Evolutionary conservation across 2,113 vertebrate genomes (phyloP).

Genomic region (Narcine bancroftii): DNA sequence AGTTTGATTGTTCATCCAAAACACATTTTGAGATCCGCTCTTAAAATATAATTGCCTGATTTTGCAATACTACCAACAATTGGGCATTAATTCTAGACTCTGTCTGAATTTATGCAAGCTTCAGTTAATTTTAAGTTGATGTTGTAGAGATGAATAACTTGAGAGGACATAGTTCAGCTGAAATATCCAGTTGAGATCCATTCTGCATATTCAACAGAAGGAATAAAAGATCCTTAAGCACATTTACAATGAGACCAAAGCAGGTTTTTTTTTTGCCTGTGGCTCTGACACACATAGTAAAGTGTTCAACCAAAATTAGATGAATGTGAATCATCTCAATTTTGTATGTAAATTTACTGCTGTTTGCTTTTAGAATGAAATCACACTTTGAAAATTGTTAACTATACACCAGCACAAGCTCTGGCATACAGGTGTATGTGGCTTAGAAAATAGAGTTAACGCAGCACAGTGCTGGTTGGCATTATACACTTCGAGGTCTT

Average conservation of each 20-base stretch:
- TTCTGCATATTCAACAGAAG: not conserved
- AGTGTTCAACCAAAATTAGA: not conserved
- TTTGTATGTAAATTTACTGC: not conserved
- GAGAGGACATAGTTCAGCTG: not conserved
- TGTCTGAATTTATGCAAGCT: not conserved
- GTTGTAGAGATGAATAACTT: not conserved
- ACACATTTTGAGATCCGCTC: not conserved
- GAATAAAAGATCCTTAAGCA: not conserved
- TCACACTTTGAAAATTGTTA: not conserved
- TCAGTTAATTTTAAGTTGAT: not conserved
- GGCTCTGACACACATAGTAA: not conserved
- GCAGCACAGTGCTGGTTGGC: no score
- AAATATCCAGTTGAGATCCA: not conserved
- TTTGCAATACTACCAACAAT: not conserved
- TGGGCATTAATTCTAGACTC: not conserved
- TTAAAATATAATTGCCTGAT: not conserved
- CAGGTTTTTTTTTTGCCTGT: not conserved
- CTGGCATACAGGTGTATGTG: no score
- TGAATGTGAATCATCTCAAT: not conserved
- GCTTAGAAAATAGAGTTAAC: not conserved
- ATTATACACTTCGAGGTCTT: no score
- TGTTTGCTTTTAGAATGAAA: not conserved
- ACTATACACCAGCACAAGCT: not conserved
- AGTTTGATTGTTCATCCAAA: not conserved
- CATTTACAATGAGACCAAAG: not conserved